A percentile compares a stretch with the other conserved stretches of the same genome.
These are phyloP conservation scores for Fulica atra DNA, from an alignment of 2,113 vertebrate species.

Conservation along the genomic window DNA sequence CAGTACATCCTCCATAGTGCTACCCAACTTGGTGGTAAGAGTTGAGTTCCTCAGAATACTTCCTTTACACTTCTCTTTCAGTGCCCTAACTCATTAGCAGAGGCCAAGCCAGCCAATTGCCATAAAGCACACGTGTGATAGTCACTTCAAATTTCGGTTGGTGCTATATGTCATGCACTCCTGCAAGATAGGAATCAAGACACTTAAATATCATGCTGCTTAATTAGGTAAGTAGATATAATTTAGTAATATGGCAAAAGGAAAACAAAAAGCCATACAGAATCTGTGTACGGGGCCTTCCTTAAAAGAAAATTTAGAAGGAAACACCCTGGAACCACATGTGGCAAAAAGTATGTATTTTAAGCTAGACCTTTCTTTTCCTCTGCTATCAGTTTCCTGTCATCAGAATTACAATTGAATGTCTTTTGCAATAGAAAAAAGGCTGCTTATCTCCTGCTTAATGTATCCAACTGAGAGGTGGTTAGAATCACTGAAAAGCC, in stretches of 20 bases:
- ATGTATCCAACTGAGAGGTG: background rate
- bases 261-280: background rate
- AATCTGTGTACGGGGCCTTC: background rate
- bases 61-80: background rate
- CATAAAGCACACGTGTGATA: background rate
- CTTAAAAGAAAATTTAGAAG: too few species aligned
- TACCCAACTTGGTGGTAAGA: background rate
- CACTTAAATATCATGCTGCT: background rate
- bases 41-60: background rate
- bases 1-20: background rate
- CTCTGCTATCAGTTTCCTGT: background rate
- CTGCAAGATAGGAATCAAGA: background rate
- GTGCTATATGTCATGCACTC: rapidly evolving
- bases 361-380: background rate
- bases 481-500: background rate
- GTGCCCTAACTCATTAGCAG: background rate
- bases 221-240: background rate
- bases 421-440: background rate
- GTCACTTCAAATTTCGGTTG: background rate
- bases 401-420: background rate
- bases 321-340: too few species aligned
- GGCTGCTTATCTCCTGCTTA: background rate
- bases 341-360: background rate
- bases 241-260: background rate
- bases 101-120: background rate